Conservation (phyloP, 1,140 invertebrate species). For the Drosophila willistoni region DNA sequence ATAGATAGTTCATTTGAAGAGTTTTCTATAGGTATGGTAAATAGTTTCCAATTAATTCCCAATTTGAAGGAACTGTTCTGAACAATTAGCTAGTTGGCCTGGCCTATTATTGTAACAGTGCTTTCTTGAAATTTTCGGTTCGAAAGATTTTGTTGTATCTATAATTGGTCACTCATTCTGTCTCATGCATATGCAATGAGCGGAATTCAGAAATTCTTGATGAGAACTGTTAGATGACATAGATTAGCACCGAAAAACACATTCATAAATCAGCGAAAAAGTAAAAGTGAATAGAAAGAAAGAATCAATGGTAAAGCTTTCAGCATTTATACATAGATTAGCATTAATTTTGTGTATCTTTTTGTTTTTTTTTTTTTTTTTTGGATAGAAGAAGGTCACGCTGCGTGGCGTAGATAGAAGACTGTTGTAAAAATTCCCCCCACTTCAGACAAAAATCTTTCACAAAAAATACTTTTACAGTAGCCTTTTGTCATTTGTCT, state of each 20-base stretch:
- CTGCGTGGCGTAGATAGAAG: slow-evolving; percentile 1
- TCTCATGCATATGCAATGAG: slow-evolving; percentile 56
- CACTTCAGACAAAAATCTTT: neutral
- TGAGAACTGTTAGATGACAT: slow-evolving; percentile 55
- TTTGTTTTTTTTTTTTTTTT: too few relatives aligned
- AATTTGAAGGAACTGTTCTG: slow-evolving; percentile 15
- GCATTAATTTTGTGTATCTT: slow-evolving; percentile 44
- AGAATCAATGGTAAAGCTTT: slow-evolving; percentile 39
- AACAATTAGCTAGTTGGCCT: slow-evolving; percentile 31
- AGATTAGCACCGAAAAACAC: slow-evolving; percentile 27
- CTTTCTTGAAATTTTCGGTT: slow-evolving; percentile 19
- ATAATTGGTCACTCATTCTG: slow-evolving; percentile 36
- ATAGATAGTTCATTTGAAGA: neutral
- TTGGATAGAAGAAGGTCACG: slow-evolving; percentile 46
- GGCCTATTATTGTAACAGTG: slow-evolving; percentile 51
- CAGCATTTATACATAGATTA: slow-evolving; percentile 37
- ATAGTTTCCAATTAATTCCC: neutral
- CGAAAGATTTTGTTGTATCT: slow-evolving; percentile 4
- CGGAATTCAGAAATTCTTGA: slow-evolving; percentile 35
- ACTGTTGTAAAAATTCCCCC: slow-evolving; percentile 4
- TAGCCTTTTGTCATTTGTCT: slow-evolving; percentile 64
- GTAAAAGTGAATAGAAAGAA: slow-evolving; percentile 55
- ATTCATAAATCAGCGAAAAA: slow-evolving; percentile 56
- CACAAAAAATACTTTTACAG: slow-evolving; percentile 30
- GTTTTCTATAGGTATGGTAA: neutral